Evolutionary conservation across 2,888 invertebrate species (phyloP), one percentile per base, ranked within the genome.

Genomic region (Augochlorella aurata): DNA sequence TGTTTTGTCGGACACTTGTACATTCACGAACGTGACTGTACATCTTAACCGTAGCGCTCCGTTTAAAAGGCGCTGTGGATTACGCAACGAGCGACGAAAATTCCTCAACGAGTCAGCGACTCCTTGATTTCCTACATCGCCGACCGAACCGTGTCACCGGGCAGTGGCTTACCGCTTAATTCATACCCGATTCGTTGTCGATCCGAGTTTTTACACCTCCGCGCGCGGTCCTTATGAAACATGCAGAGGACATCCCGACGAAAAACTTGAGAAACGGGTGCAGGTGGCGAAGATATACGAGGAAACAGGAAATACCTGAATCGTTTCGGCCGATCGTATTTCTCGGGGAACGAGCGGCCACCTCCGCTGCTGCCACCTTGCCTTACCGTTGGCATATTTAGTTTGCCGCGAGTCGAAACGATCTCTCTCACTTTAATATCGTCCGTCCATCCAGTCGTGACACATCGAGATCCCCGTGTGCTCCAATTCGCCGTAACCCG

Each of bases 191-290:
- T 78, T 81, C 81, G 79, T 87, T 82, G 81, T 72, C 81, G 80
- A 89, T 79, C 79, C 85, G 65, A 75, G 77, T 87, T 88, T 88
- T 88, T 88, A 85, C 87, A 82, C 87, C 81, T 87, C 74, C 77
- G 82, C 82, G 85, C 80, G 63, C 80, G 80, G 81, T 86, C 85
- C 88, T 88, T 89, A 88, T 89, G 88, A 88, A 88, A 88, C 87
- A 88, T 88, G 89, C 87, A 89, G 89, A 79, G 77, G 85, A 88
- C 89, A 84, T 80, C 69, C 52, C 87, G 89, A 82, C 87, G 86
- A 88, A 88, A 88, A 88, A 89, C 79, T 88, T 88, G 88, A 89
- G 89, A 82, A 87, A 88, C 88, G 86, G 79, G 88, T 89, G 86
- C 89, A 86, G 87, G 89, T 87, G 88, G 89, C 86, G 83, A 89